Evolutionary conservation across 2,888 invertebrate species (phyloP), one percentile per base, ranked within the genome.

Genomic region (Rotaria sp.): DNA sequence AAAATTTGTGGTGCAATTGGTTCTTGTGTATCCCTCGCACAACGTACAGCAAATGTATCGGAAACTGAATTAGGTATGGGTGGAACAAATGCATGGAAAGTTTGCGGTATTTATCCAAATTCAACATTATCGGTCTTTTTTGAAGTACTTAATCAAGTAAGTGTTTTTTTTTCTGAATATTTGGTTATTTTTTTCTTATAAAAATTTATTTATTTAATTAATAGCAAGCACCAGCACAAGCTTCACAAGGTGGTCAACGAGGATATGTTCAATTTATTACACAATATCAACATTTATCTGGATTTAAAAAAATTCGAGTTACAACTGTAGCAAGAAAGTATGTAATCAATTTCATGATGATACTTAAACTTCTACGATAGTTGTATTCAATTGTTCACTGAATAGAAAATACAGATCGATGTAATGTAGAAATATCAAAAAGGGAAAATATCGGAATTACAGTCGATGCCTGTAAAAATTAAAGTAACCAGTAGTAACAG

Each of bases 181-280:
- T n/a, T n/a, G 30, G 4, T n/a, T n/a, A n/a, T 30, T 24, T 50
- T 30, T 2, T 13, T n/a, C 2, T 35, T 55, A 8, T 0, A n/a
- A 85, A 59, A 13, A 41, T 50, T 74, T 41, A 84, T 50, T 85
- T 59, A 45, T 55, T 86, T 74, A 88, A 90, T 90, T 94, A 97
- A 92, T 97, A 97, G 91, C 94, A 96, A 30, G 95, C 96, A 8
- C 95, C 96, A 0, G 95, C 96, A 89, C 97, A 96, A 0, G 96
- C 57, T 86, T 45, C 89, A 88, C 0, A 85, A 96, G 91, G 97
- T 75, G 67, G 97, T 85, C 96, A 97, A 0, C 94, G 97, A 86
- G 99, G 98, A 21, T 97, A 96, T 90, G 94, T 99, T 88, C 99
- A 99, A 91, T 96, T 99, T 91, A 96, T 99, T 88, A 96, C 97